Conservation (phyloP, 2,888 invertebrate species). For the Nomada lathburiana region DNA sequence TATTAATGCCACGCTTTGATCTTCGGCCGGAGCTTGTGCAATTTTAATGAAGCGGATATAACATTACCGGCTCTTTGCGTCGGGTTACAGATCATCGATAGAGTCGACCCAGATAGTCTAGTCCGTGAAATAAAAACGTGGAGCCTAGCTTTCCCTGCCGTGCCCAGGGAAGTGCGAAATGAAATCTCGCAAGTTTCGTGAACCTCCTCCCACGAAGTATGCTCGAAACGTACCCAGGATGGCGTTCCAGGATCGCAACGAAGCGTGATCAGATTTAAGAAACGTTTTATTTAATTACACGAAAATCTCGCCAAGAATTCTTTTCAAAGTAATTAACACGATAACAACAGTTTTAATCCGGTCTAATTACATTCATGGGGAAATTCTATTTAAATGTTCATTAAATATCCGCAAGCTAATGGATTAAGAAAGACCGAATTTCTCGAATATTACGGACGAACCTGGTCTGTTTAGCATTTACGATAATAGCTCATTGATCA, state of each 20-base stretch:
- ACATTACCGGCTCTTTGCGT: conserved; percentile 13
- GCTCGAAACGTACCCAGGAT: background rate
- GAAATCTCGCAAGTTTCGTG: background rate
- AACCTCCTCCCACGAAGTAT: background rate
- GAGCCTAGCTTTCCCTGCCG: background rate
- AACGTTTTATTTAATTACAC: conserved; percentile 1
- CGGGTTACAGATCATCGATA: conserved; percentile 1
- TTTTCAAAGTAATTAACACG: background rate
- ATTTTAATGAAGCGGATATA: conserved; percentile 10
- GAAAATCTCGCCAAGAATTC: background rate
- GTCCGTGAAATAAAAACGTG: background rate
- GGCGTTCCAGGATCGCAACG: background rate
- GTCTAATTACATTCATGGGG: background rate
- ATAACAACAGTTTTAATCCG: background rate
- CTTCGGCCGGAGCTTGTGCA: background rate
- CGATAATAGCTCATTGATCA: background rate
- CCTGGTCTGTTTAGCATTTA: too few relatives aligned
- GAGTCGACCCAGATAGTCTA: background rate
- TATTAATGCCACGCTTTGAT: conserved; percentile 3
- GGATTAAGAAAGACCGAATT: conserved; percentile 5
- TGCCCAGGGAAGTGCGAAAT: conserved; percentile 11
- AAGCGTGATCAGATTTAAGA: conserved; percentile 15
- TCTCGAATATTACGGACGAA: too few relatives aligned
- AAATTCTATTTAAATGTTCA: background rate
- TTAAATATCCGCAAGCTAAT: background rate